These are phyloP conservation scores for Gobio occitaniae DNA, from an alignment of 2,797 vertebrate genomes.

Conservation along the genomic window DNA sequence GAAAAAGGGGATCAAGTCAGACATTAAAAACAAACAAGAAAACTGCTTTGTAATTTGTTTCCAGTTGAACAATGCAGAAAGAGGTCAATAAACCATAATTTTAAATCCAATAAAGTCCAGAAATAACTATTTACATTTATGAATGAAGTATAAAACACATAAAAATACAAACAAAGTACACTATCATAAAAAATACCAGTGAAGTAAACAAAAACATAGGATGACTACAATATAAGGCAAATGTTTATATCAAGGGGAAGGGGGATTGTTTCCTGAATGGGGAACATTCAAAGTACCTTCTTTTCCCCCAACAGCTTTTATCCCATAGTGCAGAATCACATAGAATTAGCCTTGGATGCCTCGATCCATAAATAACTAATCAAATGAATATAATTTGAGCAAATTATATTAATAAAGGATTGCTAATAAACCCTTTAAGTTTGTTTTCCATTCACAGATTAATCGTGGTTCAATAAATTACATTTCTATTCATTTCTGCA, in stretches of 20 bases:
- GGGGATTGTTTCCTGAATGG: conserved; percentile 17
- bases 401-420: neutral
- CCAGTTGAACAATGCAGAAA: neutral
- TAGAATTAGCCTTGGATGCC: neutral
- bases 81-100: neutral
- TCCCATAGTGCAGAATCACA: neutral
- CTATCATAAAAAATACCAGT: neutral
- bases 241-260: neutral
- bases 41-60: neutral
- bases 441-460: neutral
- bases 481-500: neutral
- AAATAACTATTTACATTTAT: conserved; percentile 58
- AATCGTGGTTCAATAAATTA: conserved; percentile 13
- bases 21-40: conserved; percentile 1
- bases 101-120: conserved; percentile 9
- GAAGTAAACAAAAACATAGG: conserved; percentile 26
- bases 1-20: neutral
- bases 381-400: neutral
- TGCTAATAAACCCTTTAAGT: neutral
- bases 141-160: conserved; percentile 28
- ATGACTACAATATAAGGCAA: neutral
- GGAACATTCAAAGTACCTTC: conserved; percentile 2
- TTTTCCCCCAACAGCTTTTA: neutral
- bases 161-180: conserved; percentile 34
- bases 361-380: neutral